phyloP scores from a whole-genome alignment of 2,888 invertebrate species.

The Hydrotaea diabolus region DNA sequence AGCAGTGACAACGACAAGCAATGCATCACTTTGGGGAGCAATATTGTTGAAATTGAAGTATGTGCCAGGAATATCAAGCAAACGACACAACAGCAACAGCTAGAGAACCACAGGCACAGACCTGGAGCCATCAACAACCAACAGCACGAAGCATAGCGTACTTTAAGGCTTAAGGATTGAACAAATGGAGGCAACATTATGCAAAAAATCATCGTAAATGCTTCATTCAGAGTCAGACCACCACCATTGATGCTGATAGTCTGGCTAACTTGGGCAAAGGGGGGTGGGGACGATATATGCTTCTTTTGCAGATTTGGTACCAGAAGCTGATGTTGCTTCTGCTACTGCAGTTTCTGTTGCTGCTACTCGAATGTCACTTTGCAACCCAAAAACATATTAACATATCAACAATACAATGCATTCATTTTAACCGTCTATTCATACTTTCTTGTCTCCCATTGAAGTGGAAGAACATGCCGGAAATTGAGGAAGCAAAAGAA shows the following conservation, averaged over 20 bases:
- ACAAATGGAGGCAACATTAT: conserved; percentile 18
- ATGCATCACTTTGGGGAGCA: conserved; percentile 57
- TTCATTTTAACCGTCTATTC: conserved; percentile 39
- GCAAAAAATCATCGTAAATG: neutral
- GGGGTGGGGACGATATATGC: neutral
- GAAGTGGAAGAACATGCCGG: neutral
- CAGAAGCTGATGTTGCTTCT: neutral
- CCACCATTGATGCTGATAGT: neutral
- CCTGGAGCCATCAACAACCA: neutral
- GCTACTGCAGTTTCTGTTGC: neutral
- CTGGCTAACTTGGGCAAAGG: no score
- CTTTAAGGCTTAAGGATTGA: conserved; percentile 34
- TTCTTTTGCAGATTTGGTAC: conserved; percentile 37
- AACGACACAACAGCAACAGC: conserved; percentile 15
- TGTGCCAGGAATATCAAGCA: conserved; percentile 51
- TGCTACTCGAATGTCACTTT: conserved; percentile 45
- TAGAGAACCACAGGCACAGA: conserved; percentile 7
- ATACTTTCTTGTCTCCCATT: neutral
- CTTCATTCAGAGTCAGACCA: neutral
- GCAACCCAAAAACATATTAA: conserved; percentile 51
- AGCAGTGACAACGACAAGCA: conserved; percentile 45
- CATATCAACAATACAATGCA: conserved; percentile 54
- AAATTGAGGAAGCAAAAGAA: neutral
- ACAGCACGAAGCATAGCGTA: conserved; percentile 2
- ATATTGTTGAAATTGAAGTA: conserved; percentile 55